Base-by-base conservation (phyloP, 1,140 invertebrate species). In the Berghia stephanieae region DNA sequence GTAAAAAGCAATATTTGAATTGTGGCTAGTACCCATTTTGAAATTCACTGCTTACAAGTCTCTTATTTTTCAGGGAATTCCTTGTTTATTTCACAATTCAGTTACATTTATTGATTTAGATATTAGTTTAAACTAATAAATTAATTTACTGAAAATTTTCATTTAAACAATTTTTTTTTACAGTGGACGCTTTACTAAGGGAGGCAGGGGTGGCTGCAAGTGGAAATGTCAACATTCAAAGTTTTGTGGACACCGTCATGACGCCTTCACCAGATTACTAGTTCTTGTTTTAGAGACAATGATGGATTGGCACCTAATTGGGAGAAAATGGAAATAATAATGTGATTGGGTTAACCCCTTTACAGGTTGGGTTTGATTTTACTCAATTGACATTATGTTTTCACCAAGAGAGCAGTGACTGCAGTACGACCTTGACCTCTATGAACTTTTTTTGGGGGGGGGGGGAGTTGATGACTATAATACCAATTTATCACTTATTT, bases 231-330 rank as follows among this genome's bases (percentile, higher is more conserved):
- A 93, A 94, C 52, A 98, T 98, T 86, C 93, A 96, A 84, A 95
- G 97, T 86, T 97, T 98, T 90, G 93, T 98, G 0, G 96, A 96
- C 88, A 96, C 97, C 83, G 94, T 96, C 8, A 95, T 95, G 90
- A 96, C 96, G 31, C 96, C 96, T 4, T 94, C 97, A 24, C 96
- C 96, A 34, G 96, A 98, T 90, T 98, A 98, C 89, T 98, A 57
- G n/a, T n/a, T n/a, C n/a, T n/a, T n/a, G n/a, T n/a, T n/a, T n/a
- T n/a, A n/a, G n/a, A n/a, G n/a, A n/a, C n/a, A n/a, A n/a, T n/a
- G n/a, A n/a, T n/a, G n/a, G n/a, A n/a, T n/a, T n/a, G n/a, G n/a
- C n/a, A n/a, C n/a, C n/a, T n/a, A n/a, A n/a, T n/a, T n/a, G n/a
- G n/a, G n/a, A n/a, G n/a, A n/a, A n/a, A n/a, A n/a, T n/a, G n/a